Base-by-base conservation (phyloP, 1,140 invertebrate species). In the Drosophila bipectinata region DNA sequence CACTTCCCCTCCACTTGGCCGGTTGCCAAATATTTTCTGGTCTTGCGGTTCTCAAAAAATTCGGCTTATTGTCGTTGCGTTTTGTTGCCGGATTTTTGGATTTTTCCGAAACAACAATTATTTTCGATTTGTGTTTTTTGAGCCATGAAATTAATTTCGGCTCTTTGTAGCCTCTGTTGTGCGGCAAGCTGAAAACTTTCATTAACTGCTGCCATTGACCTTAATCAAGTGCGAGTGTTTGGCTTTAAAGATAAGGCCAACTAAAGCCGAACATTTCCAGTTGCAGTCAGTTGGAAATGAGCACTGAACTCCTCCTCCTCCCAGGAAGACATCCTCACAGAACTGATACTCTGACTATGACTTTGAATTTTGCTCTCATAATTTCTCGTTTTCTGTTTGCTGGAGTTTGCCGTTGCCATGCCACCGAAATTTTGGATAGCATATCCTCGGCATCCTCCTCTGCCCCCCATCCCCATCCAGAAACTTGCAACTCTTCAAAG, bases 121-220 rank as follows among this genome's bases (percentile, higher is more conserved):
- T 82, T 81, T 87, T 62, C 72, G 62, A 87, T 87, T 87, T 82
- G 60, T 75, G 66, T 67, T 62, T 71, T 82, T 67, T 47, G 52
- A 87, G 75, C 64, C 82, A 87, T 87, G 82, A 87, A 87, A 87
- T 87, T 82, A 87, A 87, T 87, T 87, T 78, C 59, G 44, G 28
- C 37, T 76, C 72, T 51, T 75, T 75, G 72, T 59, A 60, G 53
- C 39, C 34, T 48, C 44, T 34, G 1, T 39, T 62, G 51, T 63
- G 71, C 68, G 51, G 21, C 51, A 44, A 52, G 10, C 8, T 48
- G 53, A 57, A 75, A 76, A 67, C 26, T 76, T 76, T 67, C 55
- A 76, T 76, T 59, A 76, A 76, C 54, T 76, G 61, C 54, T 76
- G 61, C 61, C 72, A 32, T 21, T 67, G 72, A 75, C 72, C 61